Conservation (phyloP, 1,140 invertebrate genomes). For the Polyergus mexicanus region DNA sequence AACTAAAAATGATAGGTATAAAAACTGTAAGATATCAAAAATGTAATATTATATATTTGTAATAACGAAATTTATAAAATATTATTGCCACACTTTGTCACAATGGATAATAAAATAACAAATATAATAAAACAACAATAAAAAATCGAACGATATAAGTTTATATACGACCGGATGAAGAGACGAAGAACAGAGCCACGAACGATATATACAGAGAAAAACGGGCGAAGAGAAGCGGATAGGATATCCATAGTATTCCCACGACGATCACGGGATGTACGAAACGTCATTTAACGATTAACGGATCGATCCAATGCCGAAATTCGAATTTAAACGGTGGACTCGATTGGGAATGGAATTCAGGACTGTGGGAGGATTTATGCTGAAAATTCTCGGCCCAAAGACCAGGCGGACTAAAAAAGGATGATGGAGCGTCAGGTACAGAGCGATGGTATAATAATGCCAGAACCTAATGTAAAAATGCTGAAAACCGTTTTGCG, state of each 20-base stretch:
- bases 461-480: conserved; percentile 41
- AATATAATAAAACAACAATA: no score
- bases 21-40: neutral
- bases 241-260: conserved; percentile 60
- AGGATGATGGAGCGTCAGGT: conserved; percentile 41
- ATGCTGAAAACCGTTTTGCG: conserved; percentile 34
- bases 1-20: conserved; percentile 1
- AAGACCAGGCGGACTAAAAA: conserved; percentile 19
- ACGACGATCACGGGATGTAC: conserved; percentile 48
- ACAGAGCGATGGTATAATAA: conserved; percentile 50
- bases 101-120: no score
- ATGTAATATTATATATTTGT: neutral
- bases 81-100: no score
- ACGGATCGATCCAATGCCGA: conserved; percentile 66
- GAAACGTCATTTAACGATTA: conserved; percentile 79
- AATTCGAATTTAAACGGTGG: conserved; percentile 77
- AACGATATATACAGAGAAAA: neutral
- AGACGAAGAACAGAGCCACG: neutral
- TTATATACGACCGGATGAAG: neutral
- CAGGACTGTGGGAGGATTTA: conserved; percentile 55
- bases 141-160: neutral
- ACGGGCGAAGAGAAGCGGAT: conserved; percentile 32
- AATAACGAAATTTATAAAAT: neutral
- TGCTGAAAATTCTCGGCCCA: conserved; percentile 53
- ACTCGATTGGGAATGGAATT: conserved; percentile 57